Base-by-base conservation (phyloP, 30 jellyfish, hydroid and myxozoan species). In the Aurelia aurita region DNA sequence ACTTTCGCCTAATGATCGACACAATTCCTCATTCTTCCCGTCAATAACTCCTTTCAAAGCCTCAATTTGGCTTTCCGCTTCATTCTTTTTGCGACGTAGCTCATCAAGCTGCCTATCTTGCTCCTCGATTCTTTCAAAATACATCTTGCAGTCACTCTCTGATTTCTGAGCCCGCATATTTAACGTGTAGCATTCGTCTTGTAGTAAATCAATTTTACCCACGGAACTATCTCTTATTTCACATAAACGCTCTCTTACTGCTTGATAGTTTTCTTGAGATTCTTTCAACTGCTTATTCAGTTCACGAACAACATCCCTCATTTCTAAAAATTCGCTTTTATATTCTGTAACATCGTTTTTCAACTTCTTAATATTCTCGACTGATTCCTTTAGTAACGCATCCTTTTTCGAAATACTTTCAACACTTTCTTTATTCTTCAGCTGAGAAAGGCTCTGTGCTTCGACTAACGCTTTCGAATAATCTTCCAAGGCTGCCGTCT, bases 401-500 rank as follows among this genome's bases (percentile, higher is more conserved):
- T 55, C 29, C 35, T 7, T 74, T 46, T 22, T 31, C 43, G 23
- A 55, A 29, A 77, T 34, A 11, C 35, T 39, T 47, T 21, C 19
- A 28, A 16, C 70, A 11, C 46, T 25, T 3, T 29, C 43, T 59
- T 12, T 23, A 59, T 51, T 44, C 47, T 43, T 77, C 15, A 77
- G 29, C 34, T 77, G 79, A 26, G n/a, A 61, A 26, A 55, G 21
- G 22, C 23, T 39, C 23, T 58, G 61, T 28, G 45, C 66, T 3
- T 62, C 69, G 26, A 29, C 26, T 28, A 77, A 77, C 18, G 71
- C 58, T 29, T 61, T 53, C 19, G 32, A 77, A 43, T 51, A 77
- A 14, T 58, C 66, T 61, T 77, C 88, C 65, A 77, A 53, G 21
- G 88, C 78, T 11, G 32, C 58, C 11, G 53, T n/a, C 26, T 77